Conservation (phyloP, 1,140 invertebrate genomes). For the Tetragonula clypearis region DNA sequence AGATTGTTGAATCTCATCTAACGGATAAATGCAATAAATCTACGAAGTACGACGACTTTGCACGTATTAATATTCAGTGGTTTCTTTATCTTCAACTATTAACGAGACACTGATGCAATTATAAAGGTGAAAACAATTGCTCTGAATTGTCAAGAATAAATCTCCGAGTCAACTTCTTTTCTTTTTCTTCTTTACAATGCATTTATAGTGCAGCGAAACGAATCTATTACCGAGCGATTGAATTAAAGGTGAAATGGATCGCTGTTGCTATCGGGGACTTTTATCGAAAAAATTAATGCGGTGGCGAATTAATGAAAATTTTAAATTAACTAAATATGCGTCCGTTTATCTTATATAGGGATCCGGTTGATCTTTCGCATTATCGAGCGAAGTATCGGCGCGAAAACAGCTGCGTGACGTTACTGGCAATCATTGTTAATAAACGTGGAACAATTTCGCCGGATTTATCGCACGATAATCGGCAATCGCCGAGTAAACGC, state of each 20-base stretch:
- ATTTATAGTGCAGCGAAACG: not conserved
- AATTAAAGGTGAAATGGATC: not conserved
- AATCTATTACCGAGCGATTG: not conserved
- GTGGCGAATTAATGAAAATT: not conserved
- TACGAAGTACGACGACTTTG: conserved; percentile 17
- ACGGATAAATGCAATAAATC: conserved; percentile 37
- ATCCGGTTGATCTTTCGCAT: too few relatives aligned
- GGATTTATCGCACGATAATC: not conserved
- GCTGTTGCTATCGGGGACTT: not conserved
- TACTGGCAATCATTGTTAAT: not conserved
- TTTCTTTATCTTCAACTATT: conserved; percentile 5
- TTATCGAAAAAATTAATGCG: not conserved
- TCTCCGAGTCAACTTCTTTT: not conserved
- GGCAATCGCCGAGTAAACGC: not conserved
- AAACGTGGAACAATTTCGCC: not conserved
- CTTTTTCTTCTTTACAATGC: not conserved
- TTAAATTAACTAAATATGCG: not conserved
- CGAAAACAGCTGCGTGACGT: not conserved
- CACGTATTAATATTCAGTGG: conserved; percentile 40
- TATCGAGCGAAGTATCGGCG: not conserved
- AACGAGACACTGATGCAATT: not conserved
- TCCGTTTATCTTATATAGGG: not conserved
- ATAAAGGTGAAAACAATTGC: not conserved
- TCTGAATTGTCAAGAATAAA: not conserved
- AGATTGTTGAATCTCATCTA: conserved; percentile 29